Evolutionary conservation across 1,140 invertebrate species (phyloP).

Genomic region (Apis dorsata): DNA sequence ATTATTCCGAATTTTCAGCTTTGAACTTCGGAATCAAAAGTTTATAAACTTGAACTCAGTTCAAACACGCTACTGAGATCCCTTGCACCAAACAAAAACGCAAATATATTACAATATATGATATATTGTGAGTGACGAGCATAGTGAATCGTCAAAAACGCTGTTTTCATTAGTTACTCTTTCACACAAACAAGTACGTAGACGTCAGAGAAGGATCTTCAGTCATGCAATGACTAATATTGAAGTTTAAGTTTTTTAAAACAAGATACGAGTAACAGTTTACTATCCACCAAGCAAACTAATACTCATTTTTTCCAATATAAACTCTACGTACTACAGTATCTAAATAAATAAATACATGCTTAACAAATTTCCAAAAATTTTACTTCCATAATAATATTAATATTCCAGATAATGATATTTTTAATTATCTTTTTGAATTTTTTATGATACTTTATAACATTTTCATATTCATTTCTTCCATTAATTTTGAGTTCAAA

Average conservation of each 20-base stretch:
- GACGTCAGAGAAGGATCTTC: constrained; percentile 47
- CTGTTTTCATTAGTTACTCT: constrained; percentile 5
- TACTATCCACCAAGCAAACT: background rate
- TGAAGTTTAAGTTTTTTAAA: background rate
- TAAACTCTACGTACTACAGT: constrained; percentile 2
- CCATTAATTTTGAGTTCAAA: too few species aligned
- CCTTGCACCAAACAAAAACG: constrained; percentile 34
- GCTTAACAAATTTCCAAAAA: background rate
- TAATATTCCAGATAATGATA: background rate
- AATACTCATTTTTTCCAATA: background rate
- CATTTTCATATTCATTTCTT: too few species aligned
- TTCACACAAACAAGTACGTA: constrained; percentile 64
- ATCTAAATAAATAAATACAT: constrained; percentile 8
- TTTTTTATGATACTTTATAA: background rate
- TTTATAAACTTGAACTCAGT: constrained; percentile 7
- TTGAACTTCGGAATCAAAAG: background rate
- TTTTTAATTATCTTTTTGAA: background rate
- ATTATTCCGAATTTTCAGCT: background rate
- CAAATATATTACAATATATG: background rate
- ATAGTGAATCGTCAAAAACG: background rate
- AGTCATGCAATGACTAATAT: constrained; percentile 42
- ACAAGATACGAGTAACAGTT: background rate
- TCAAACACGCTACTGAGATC: constrained; percentile 14
- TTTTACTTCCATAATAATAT: background rate
- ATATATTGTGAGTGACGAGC: background rate